Percentiles rank a stretch among this genome's conserved stretches.
phyloP scores from a whole-genome alignment of 1,140 invertebrate genomes.

The Phymastichus coffea region DNA sequence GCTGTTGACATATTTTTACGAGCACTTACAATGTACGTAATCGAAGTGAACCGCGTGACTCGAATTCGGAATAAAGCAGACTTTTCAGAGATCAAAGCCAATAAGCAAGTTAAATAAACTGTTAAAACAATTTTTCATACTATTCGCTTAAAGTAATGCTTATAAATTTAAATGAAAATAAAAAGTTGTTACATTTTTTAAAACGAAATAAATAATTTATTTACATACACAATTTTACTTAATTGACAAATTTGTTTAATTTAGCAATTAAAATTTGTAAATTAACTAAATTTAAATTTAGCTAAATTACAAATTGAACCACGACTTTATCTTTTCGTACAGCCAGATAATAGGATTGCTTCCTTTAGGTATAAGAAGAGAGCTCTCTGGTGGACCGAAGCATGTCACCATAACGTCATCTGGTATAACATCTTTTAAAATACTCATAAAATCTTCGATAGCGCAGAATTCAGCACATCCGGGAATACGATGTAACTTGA shows the following conservation, averaged over 20 bases:
- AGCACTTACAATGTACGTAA: too few relatives aligned
- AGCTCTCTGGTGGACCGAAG: neutral
- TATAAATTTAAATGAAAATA: too few relatives aligned
- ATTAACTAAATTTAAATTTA: neutral
- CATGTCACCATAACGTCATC: neutral
- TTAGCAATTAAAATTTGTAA: neutral
- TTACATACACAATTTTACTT: too few relatives aligned
- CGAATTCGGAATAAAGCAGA: too few relatives aligned
- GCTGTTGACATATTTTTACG: too few relatives aligned
- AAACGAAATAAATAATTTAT: too few relatives aligned
- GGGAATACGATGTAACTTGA: neutral
- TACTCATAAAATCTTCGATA: neutral
- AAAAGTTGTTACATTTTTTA: too few relatives aligned
- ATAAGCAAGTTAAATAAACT: too few relatives aligned
- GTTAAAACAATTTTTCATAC: too few relatives aligned
- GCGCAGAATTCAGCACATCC: slow-evolving; percentile 3
- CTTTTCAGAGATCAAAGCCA: too few relatives aligned
- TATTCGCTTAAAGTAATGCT: too few relatives aligned
- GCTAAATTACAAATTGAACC: neutral
- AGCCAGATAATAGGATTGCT: neutral
- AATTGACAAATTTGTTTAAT: neutral
- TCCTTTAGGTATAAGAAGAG: neutral
- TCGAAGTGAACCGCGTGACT: too few relatives aligned
- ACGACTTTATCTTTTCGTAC: neutral
- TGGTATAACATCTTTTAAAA: neutral